Conservation (phyloP, 2,113 vertebrate species). For the Pangasianodon gigas region DNA sequence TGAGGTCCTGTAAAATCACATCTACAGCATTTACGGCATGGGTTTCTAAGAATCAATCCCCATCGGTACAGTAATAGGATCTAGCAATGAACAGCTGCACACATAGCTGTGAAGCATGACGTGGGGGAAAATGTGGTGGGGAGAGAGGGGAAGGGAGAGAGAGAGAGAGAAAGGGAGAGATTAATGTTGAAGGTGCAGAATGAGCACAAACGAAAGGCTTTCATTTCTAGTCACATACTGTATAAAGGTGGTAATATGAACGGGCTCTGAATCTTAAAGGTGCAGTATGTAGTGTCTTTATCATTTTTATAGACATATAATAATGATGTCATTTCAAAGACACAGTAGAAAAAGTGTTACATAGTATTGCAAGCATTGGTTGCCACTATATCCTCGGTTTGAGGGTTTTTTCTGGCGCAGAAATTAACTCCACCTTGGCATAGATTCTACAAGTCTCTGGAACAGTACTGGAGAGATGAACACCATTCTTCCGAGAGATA, state of each 20-base stretch:
- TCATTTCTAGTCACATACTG: not conserved
- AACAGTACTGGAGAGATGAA: not conserved
- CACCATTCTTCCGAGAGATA: not conserved
- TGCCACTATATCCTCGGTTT: not conserved
- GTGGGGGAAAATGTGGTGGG: not conserved
- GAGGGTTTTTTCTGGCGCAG: not conserved
- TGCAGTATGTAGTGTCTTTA: not conserved
- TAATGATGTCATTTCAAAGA: not conserved
- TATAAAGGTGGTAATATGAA: not conserved
- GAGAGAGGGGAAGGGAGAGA: not conserved
- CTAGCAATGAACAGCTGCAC: constrained; percentile 50
- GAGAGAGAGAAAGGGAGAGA: not conserved
- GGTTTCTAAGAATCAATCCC: constrained; percentile 27
- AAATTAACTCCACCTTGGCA: not conserved
- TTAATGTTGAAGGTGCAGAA: not conserved
- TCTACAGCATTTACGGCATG: constrained; percentile 8
- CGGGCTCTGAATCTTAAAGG: not conserved
- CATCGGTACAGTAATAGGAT: constrained; percentile 42
- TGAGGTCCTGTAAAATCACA: constrained; percentile 14
- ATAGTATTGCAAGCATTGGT: not conserved
- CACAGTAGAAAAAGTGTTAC: not conserved
- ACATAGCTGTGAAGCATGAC: constrained; percentile 25
- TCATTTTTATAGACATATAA: not conserved
- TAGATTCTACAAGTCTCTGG: not conserved
- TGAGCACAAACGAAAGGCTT: not conserved